Evolutionary conservation across 2,113 vertebrate genomes (phyloP).

Genomic region (Melanocharis versteri): DNA sequence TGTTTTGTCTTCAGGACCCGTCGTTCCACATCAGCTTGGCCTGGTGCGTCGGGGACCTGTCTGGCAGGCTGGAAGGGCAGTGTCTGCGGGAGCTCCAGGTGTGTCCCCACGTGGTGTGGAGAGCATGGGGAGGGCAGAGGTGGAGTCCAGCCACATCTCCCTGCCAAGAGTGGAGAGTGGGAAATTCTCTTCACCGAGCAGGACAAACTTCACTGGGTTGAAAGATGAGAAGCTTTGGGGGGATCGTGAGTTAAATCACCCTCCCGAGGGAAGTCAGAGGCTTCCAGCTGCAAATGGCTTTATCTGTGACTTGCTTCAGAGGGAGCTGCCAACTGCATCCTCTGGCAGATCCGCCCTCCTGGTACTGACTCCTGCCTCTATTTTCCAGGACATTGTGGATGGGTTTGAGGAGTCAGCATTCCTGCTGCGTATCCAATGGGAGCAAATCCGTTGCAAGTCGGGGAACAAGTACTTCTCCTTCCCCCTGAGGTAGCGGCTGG

Average conservation of each 20-base stretch:
- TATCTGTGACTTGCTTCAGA: background rate
- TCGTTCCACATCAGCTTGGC: slow-evolving; percentile 94
- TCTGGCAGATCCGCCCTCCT: background rate
- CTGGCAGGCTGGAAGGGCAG: slow-evolving; percentile 65
- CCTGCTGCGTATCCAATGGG: slow-evolving; percentile 73
- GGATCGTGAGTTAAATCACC: background rate
- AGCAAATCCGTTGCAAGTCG: slow-evolving; percentile 83
- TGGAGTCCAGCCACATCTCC: background rate
- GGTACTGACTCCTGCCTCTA: background rate
- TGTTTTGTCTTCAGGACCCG: slow-evolving; percentile 76
- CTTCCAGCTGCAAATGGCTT: background rate
- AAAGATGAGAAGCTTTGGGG: background rate
- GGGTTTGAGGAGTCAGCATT: slow-evolving; percentile 79
- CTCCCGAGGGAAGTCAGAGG: background rate
- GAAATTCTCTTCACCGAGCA: background rate
- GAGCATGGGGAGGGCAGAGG: background rate
- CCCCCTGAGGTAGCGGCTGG: slow-evolving; percentile 69
- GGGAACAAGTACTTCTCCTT: slow-evolving; percentile 90
- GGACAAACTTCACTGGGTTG: background rate
- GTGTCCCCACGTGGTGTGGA: background rate
- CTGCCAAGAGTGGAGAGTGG: background rate
- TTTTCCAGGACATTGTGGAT: slow-evolving; percentile 79
- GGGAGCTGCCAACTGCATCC: accelerated
- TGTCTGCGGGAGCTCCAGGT: slow-evolving; percentile 87
- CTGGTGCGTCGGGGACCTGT: slow-evolving; percentile 87